These are phyloP conservation scores for Epizoanthus fatuus DNA, from an alignment of 92 coral and sea anemone genomes.

Conservation along the genomic window DNA sequence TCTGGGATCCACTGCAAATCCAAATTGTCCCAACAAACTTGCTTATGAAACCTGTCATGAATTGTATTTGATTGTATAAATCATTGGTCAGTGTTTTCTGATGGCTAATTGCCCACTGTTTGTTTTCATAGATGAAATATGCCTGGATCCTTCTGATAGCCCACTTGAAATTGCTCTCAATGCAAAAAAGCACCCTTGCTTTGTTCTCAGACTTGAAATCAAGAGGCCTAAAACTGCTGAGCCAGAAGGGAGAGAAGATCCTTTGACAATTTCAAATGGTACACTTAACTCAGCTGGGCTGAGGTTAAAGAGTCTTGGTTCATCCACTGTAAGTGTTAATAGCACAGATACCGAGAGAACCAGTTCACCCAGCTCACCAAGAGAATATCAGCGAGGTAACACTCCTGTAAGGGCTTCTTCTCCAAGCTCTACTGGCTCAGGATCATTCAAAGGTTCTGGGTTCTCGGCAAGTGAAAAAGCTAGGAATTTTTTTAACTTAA, in stretches of 20 bases:
- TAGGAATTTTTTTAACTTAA: conserved; percentile 71
- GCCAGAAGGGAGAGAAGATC: conserved; percentile 12
- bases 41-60: background rate
- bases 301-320: background rate
- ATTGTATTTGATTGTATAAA: background rate
- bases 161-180: conserved; percentile 95
- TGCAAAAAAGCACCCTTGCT: conserved; percentile 92
- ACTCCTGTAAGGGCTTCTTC: conserved; percentile 53
- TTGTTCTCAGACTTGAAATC: conserved; percentile 87
- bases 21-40: too few species aligned
- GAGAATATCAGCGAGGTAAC: conserved; percentile 12
- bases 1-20: too few species aligned
- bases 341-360: background rate
- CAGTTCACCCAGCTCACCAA: background rate
- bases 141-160: conserved; percentile 94
- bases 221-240: conserved; percentile 38
- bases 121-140: conserved; percentile 90
- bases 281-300: conserved; percentile 42
- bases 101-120: background rate
- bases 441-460: conserved; percentile 64
- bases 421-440: conserved; percentile 35
- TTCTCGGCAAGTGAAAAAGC: conserved; percentile 50
- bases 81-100: background rate
- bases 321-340: conserved; percentile 17
- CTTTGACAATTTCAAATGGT: conserved; percentile 43